Percentiles rank a stretch among this genome's conserved stretches.
Conservation (phyloP, 2,797 vertebrate species). For the Buphagus erythrorhynchus region DNA sequence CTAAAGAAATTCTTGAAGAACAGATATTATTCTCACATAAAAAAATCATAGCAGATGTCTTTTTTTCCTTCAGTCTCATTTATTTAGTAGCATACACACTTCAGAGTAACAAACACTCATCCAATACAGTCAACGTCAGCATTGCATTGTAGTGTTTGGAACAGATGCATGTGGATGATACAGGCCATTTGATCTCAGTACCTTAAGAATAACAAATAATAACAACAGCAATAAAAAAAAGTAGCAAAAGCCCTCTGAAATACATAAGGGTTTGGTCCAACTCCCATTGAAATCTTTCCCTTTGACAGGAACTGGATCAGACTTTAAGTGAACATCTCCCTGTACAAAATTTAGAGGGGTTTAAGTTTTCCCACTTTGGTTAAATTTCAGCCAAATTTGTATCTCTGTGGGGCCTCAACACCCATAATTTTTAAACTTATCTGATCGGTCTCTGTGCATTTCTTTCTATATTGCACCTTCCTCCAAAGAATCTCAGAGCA, state of each 20-base stretch:
- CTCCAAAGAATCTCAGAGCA: conserved; percentile 35
- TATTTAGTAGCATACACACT: conserved; percentile 71
- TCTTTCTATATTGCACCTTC: conserved; percentile 33
- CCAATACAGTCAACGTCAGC: conserved; percentile 69
- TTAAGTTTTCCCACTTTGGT: neutral
- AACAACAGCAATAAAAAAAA: conserved; percentile 37
- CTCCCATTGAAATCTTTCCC: conserved; percentile 4
- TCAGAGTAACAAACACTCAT: conserved; percentile 64
- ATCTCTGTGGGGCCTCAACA: neutral
- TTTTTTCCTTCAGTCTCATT: conserved; percentile 56
- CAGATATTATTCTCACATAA: neutral
- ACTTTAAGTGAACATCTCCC: neutral
- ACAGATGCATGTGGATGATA: conserved; percentile 53
- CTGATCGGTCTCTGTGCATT: neutral
- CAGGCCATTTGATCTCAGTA: conserved; percentile 44
- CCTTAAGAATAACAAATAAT: conserved; percentile 50
- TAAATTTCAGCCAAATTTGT: neutral
- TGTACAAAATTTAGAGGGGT: neutral
- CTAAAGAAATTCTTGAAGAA: neutral
- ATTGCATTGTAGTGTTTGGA: conserved; percentile 75
- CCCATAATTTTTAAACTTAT: neutral
- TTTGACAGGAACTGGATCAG: neutral
- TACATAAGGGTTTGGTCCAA: conserved; percentile 27
- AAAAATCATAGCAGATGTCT: neutral
- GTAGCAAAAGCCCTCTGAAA: conserved; percentile 40